Percentiles rank a stretch among this genome's conserved stretches.
Conservation (phyloP, 2,888 invertebrate species). For the Ametastegia equiseti region DNA sequence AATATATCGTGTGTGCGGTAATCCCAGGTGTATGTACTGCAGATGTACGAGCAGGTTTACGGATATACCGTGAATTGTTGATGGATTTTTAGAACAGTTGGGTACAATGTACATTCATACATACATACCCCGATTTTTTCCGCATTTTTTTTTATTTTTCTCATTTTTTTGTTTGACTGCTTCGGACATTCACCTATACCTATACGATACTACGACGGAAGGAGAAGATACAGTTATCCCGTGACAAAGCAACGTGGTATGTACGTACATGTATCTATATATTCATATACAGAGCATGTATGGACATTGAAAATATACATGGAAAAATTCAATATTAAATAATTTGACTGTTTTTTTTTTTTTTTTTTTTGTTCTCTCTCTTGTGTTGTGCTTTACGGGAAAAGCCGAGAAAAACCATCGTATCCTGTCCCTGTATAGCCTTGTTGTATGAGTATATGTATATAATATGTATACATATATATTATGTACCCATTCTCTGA, state of each 20-base stretch:
- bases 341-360: no score
- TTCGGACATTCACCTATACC: background rate
- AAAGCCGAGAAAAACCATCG: background rate
- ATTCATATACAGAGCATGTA: no score
- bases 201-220: background rate
- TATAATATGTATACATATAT: background rate
- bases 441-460: no score
- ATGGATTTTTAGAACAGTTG: no score
- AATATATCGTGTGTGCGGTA: no score
- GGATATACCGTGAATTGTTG: no score
- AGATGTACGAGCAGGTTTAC: no score
- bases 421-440: no score
- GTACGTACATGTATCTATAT: background rate
- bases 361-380: background rate
- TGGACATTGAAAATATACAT: background rate
- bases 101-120: no score
- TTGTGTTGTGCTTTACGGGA: background rate
- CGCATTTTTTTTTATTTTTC: background rate
- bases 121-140: no score
- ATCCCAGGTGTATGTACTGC: no score
- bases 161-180: background rate
- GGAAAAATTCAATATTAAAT: background rate
- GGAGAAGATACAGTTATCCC: slow-evolving; percentile 4
- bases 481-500: background rate
- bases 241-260: slow-evolving; percentile 12